Evolutionary conservation across 1,140 invertebrate species (phyloP), one percentile per base, ranked within the genome.

Genomic region (Stenopsyche tienmushanensis): DNA sequence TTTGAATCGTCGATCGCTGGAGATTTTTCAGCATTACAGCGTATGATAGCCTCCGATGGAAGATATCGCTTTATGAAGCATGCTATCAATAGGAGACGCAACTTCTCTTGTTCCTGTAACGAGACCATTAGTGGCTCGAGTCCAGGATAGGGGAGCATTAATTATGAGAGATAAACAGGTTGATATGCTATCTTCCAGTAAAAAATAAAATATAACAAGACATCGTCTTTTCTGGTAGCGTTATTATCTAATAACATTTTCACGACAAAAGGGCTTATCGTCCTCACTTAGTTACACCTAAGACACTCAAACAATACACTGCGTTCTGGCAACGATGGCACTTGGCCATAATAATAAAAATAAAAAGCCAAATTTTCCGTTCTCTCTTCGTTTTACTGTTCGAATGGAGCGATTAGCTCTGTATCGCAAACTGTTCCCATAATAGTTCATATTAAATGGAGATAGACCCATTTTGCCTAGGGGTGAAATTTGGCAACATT

Each of bases 131-230:
- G 57, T 29, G 18, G 57, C 42, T 23, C 34, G 15, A 60, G 47
- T 17, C 47, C 39, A 21, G 26, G 23, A 44, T 26, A 47, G 47
- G 57, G 57, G 42, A 26, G 26, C 57, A 60, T 60, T 60, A 60
- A 60, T 60, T 60, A 60, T 42, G 57, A 3, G 13, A 60, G 57
- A 60, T 60, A 60, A 60, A 60, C 57, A 34, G 17, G 23, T 23
- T n/a, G 57, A 60, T 60, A 60, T 15, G 23, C 47, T 8, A 20
- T 54, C 52, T 54, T 5, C 8, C 44, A 20, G 44, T 9, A 47
- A 47, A 47, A 47, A 47, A 18, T 15, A 47, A 20, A 15, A 47
- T 18, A 18, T 15, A 47, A 47, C 44, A 20, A 18, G 44, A 8
- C 44, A 39, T n/a, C 34, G 7, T 39, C 34, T 39, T 39, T n/a